A percentile compares a stretch with the other conserved stretches of the same genome.
These are phyloP conservation scores for Phthorimaea operculella DNA, from an alignment of 1,140 invertebrate genomes.

Conservation along the genomic window DNA sequence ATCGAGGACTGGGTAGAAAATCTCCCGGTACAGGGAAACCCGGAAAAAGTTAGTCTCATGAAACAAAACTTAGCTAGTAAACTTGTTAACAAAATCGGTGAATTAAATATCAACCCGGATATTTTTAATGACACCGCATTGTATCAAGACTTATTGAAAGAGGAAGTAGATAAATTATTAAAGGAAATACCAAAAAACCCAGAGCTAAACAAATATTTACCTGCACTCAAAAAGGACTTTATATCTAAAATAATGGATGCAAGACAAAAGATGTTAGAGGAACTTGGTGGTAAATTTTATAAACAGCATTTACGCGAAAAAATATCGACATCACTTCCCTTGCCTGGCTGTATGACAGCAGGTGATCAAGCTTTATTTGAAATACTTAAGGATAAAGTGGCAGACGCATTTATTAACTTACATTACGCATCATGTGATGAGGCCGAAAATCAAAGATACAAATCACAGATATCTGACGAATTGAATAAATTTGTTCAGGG, in stretches of 20 bases:
- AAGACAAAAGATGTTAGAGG: constrained; percentile 14
- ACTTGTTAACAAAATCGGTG: constrained; percentile 20
- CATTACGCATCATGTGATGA: constrained; percentile 16
- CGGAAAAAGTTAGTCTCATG: neutral
- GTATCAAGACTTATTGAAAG: constrained; percentile 19
- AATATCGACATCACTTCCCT: constrained; percentile 25
- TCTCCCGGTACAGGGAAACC: neutral
- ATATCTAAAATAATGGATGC: constrained; percentile 17
- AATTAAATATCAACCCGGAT: constrained; percentile 25
- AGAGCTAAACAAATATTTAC: constrained; percentile 13
- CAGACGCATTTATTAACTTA: constrained; percentile 33
- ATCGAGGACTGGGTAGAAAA: neutral
- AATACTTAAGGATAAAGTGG: constrained; percentile 29
- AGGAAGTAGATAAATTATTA: constrained; percentile 26
- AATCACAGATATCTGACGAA: constrained; percentile 19
- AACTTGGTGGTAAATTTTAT: constrained; percentile 19
- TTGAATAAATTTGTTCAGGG: constrained; percentile 26
- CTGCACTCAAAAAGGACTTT: constrained; percentile 15
- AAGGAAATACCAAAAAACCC: constrained; percentile 13
- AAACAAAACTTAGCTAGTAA: constrained; percentile 14
- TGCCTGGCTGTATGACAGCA: constrained; percentile 5
- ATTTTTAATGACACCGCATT: constrained; percentile 22
- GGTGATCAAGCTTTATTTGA: constrained; percentile 25
- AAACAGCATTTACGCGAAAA: constrained; percentile 25
- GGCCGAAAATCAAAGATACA: constrained; percentile 18